A percentile compares a stretch with the other conserved stretches of the same genome.
These are phyloP conservation scores for Lutraria lutraria DNA, from an alignment of 2,888 invertebrate genomes.

Conservation along the genomic window DNA sequence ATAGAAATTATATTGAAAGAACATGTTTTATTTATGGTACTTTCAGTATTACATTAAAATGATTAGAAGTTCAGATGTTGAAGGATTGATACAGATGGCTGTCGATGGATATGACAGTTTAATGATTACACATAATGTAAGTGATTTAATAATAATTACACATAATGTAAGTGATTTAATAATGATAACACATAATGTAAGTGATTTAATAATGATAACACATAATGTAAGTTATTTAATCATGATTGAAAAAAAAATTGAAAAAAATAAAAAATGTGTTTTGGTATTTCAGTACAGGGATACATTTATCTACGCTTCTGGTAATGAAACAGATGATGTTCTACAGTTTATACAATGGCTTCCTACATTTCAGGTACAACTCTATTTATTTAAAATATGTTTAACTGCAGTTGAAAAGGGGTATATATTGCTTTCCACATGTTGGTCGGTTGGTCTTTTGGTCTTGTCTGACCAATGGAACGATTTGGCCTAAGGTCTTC, in stretches of 20 bases:
- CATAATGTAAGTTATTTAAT: too few relatives aligned
- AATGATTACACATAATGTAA: conserved; percentile 81
- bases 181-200: neutral
- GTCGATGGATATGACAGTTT: conserved; percentile 81
- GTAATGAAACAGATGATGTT: conserved; percentile 81
- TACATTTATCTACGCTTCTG: conserved; percentile 82
- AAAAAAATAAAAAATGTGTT: too few relatives aligned
- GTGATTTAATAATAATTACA: conserved; percentile 42
- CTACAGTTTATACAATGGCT: conserved; percentile 77
- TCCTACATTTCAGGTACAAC: conserved; percentile 76
- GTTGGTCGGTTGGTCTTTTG: too few relatives aligned
- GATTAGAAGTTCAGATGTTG: conserved; percentile 76
- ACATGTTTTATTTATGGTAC: too few relatives aligned
- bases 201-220: neutral
- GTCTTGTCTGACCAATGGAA: too few relatives aligned
- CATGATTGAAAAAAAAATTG: too few relatives aligned
- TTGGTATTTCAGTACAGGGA: conserved; percentile 78
- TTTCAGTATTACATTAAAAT: conserved; percentile 78
- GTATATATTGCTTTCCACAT: too few relatives aligned
- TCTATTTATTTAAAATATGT: neutral
- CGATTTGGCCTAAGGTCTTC: too few relatives aligned
- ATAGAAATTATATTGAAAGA: too few relatives aligned
- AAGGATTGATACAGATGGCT: conserved; percentile 73
- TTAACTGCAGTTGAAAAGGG: too few relatives aligned
- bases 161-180: neutral